Evolutionary conservation across 35 echinoderm and acorn worm species (phyloP).

Genomic region (Lytechinus variegatus): DNA sequence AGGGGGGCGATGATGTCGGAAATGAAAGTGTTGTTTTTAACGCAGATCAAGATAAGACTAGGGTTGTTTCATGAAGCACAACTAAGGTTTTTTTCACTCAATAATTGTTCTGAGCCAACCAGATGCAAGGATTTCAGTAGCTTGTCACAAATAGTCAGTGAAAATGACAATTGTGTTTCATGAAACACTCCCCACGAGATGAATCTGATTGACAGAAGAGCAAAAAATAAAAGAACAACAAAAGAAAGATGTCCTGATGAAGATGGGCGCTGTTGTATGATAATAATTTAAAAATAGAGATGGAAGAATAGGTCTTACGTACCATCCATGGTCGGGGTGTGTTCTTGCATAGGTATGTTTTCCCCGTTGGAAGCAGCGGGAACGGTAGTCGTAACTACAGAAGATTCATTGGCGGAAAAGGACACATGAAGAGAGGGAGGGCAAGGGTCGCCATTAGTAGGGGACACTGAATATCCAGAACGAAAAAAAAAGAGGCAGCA

Average conservation of each 20-base stretch:
- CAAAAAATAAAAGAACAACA: too few relatives aligned
- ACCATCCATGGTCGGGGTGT: constrained; percentile 31
- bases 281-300: not conserved
- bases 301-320: not conserved
- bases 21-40: too few relatives aligned
- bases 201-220: not conserved
- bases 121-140: too few relatives aligned
- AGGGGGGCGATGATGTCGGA: not conserved
- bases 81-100: too few relatives aligned
- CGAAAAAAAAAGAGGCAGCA: constrained; percentile 27
- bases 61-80: too few relatives aligned
- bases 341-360: constrained; percentile 56
- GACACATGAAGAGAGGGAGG: constrained; percentile 48
- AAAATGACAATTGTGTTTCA: too few relatives aligned
- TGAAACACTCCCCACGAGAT: too few relatives aligned
- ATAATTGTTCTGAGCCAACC: too few relatives aligned
- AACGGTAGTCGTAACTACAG: constrained; percentile 49
- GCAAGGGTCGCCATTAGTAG: constrained; percentile 51
- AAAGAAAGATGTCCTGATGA: not conserved
- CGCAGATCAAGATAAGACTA: too few relatives aligned
- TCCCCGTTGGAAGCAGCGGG: constrained; percentile 34
- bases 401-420: constrained; percentile 46
- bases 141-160: too few relatives aligned
- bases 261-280: not conserved
- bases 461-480: constrained; percentile 50